Evolutionary conservation across 2,797 vertebrate species (phyloP).

Genomic region (Lithobates pipiens): DNA sequence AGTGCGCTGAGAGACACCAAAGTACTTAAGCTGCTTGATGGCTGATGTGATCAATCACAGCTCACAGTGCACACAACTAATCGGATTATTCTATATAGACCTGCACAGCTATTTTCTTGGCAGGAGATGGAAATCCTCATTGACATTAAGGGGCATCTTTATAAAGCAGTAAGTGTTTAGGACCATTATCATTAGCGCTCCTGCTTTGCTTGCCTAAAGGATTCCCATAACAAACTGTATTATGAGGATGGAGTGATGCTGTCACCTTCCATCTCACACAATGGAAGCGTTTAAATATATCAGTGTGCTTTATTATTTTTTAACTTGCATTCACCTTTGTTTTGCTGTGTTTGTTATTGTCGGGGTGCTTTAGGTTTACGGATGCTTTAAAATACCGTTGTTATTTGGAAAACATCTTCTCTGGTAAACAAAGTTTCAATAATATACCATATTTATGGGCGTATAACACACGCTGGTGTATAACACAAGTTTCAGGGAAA

Average conservation of each 20-base stretch:
- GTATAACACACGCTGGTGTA: too few species aligned
- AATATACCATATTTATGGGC: too few species aligned
- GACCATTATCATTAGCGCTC: constrained; percentile 27
- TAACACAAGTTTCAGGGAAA: too few species aligned
- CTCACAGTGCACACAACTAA: constrained; percentile 32
- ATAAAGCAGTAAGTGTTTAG: constrained; percentile 6
- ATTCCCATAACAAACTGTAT: neutral
- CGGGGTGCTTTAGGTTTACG: neutral
- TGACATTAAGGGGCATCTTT: constrained; percentile 5
- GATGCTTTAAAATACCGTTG: neutral
- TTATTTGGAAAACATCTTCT: neutral
- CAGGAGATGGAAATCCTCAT: constrained; percentile 40
- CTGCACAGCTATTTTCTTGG: constrained; percentile 10
- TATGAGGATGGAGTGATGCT: neutral
- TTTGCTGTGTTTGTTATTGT: too few species aligned
- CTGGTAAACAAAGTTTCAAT: too few species aligned
- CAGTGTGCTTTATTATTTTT: neutral
- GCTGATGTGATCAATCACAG: constrained; percentile 40
- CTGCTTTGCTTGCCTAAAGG: neutral
- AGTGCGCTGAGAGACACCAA: constrained; percentile 1
- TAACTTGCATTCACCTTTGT: neutral
- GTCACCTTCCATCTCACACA: neutral
- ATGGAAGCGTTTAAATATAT: neutral
- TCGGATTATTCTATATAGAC: constrained; percentile 47
- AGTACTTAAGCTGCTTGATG: constrained; percentile 34